phyloP scores from a whole-genome alignment of 1,140 invertebrate genomes.

The Drosophila albomicans region DNA sequence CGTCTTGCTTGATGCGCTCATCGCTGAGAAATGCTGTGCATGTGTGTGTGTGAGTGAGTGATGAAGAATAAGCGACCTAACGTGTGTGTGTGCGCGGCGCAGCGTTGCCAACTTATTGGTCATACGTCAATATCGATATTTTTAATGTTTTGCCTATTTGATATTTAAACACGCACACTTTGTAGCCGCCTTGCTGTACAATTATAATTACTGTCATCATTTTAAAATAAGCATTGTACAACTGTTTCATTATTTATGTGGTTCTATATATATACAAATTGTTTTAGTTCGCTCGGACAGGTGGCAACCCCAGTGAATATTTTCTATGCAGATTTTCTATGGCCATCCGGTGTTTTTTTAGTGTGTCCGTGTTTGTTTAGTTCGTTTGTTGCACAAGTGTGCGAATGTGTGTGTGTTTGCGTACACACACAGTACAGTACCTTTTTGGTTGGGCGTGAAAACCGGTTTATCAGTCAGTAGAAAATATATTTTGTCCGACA shows the following conservation, averaged over 20 bases:
- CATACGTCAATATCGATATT: conserved; percentile 76
- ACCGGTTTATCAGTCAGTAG: conserved; percentile 67
- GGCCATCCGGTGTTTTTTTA: conserved; percentile 18
- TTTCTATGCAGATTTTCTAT: conserved; percentile 51
- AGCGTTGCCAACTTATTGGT: conserved; percentile 78
- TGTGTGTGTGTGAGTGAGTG: conserved; percentile 28
- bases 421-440: not conserved
- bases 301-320: conserved; percentile 59
- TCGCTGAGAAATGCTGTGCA: conserved; percentile 68
- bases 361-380: conserved; percentile 50
- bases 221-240: conserved; percentile 11
- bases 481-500: conserved; percentile 50
- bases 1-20: conserved; percentile 82
- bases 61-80: conserved; percentile 32
- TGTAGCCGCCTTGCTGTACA: not conserved
- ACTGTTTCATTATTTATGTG: not conserved
- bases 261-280: not conserved
- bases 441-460: conserved; percentile 60
- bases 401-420: not conserved
- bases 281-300: conserved; percentile 14
- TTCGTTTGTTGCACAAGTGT: conserved; percentile 27
- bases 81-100: conserved; percentile 32
- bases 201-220: conserved; percentile 21
- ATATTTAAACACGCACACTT: conserved; percentile 31
- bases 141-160: conserved; percentile 47